Evolutionary conservation across 2,113 vertebrate genomes (phyloP).

Genomic region (Eudyptes chrysolophus): DNA sequence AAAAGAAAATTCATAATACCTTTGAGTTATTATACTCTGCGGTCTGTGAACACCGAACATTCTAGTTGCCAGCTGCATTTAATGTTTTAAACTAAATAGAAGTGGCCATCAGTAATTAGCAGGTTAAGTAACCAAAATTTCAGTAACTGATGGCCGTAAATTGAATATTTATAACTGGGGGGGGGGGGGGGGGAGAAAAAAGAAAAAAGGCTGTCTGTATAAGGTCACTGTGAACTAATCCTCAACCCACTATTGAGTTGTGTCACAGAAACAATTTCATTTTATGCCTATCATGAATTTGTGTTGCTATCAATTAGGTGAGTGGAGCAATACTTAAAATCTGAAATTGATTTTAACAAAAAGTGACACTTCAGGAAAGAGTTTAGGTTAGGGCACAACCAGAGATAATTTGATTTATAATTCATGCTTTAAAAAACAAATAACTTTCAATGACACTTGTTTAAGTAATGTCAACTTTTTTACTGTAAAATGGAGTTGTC

Average conservation of each 20-base stretch:
- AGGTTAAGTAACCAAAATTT: conserved; percentile 73
- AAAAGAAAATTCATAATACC: conserved; percentile 27
- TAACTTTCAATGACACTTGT: conserved; percentile 46
- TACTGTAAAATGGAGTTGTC: conserved; percentile 50
- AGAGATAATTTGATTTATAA: conserved; percentile 77
- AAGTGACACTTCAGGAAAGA: conserved; percentile 63
- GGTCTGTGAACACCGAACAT: neutral
- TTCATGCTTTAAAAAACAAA: conserved; percentile 64
- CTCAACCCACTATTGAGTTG: conserved; percentile 5
- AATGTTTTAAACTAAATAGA: conserved; percentile 45
- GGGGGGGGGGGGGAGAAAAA: no score
- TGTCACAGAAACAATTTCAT: conserved; percentile 62
- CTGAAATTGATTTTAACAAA: conserved; percentile 69
- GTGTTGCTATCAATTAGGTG: conserved; percentile 67
- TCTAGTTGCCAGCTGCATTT: neutral
- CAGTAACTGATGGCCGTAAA: conserved; percentile 35
- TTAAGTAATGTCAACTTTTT: conserved; percentile 53
- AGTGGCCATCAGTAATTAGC: conserved; percentile 62
- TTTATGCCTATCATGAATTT: conserved; percentile 55
- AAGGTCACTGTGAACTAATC: conserved; percentile 66
- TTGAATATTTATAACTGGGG: conserved; percentile 61
- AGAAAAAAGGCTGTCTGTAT: neutral
- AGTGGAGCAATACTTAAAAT: conserved; percentile 51
- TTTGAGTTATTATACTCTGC: neutral
- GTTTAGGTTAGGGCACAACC: conserved; percentile 55